These are phyloP conservation scores for Barnardius zonarius DNA, from an alignment of 2,113 vertebrate species.

Conservation along the genomic window DNA sequence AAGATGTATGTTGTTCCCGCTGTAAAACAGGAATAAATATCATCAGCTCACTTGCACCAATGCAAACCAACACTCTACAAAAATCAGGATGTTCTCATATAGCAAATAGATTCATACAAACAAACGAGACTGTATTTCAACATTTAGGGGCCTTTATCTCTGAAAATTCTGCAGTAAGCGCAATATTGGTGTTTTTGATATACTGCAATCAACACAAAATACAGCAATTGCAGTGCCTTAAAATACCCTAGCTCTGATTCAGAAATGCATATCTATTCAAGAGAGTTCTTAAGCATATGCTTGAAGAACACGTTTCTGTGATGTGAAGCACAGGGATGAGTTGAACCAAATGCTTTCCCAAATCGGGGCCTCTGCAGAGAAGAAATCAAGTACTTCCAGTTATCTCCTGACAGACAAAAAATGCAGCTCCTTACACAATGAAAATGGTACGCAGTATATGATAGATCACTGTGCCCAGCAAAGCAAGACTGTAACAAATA, in stretches of 20 bases:
- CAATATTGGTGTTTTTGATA: slow-evolving; percentile 16
- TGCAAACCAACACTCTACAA: neutral
- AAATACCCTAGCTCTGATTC: slow-evolving; percentile 7
- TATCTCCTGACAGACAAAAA: neutral
- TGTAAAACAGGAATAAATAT: slow-evolving; percentile 65
- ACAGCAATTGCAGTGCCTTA: neutral
- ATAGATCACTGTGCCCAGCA: neutral
- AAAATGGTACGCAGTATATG: neutral
- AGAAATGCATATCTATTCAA: neutral
- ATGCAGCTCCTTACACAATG: slow-evolving; percentile 1
- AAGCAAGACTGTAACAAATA: slow-evolving; percentile 18
- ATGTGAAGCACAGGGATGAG: neutral
- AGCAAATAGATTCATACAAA: neutral
- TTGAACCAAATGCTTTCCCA: neutral
- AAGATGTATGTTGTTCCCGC: slow-evolving; percentile 99
- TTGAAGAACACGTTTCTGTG: neutral
- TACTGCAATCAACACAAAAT: slow-evolving; percentile 21
- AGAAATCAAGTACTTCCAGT: neutral
- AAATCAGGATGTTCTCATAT: neutral
- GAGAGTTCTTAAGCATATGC: neutral
- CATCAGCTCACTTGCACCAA: slow-evolving; percentile 12
- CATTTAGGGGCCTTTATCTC: slow-evolving; percentile 39
- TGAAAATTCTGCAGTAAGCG: neutral
- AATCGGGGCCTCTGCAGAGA: neutral
- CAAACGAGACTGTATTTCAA: neutral